These are phyloP conservation scores for Deilephila elpenor DNA, from an alignment of 2,888 invertebrate species.

Conservation along the genomic window DNA sequence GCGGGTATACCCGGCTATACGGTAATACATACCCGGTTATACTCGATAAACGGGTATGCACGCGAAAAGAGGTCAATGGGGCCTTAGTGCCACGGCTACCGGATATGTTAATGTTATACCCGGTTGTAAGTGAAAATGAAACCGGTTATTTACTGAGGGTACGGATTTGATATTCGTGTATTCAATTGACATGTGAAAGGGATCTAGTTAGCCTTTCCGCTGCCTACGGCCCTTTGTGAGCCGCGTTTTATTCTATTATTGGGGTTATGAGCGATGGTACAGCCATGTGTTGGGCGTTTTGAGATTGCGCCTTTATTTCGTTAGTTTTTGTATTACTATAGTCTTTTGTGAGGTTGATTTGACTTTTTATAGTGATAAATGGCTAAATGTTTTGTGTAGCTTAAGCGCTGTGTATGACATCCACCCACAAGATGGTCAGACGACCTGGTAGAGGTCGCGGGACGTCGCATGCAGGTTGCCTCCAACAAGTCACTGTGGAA, in stretches of 20 bases:
- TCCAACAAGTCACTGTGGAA: no score
- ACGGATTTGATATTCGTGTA: conserved; percentile 32
- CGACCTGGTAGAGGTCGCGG: no score
- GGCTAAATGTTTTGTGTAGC: no score
- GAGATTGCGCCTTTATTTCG: neutral
- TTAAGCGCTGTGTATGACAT: no score
- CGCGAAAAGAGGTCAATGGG: conserved; percentile 38
- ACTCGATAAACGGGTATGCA: conserved; percentile 22
- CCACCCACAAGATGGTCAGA: no score
- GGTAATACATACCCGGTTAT: neutral
- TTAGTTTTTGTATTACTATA: neutral
- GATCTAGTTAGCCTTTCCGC: conserved; percentile 29
- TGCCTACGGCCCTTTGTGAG: conserved; percentile 20
- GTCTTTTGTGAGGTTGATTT: neutral
- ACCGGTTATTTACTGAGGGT: conserved; percentile 34
- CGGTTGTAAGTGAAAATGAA: conserved; percentile 36
- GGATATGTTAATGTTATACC: conserved; percentile 34
- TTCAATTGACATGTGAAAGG: conserved; percentile 34
- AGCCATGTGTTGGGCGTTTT: neutral
- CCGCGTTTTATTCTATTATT: conserved; percentile 9
- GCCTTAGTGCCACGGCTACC: conserved; percentile 31
- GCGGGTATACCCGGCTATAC: conserved; percentile 27
- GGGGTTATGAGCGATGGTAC: neutral
- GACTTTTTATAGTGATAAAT: no score
- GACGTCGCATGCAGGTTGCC: no score